A percentile compares a stretch with the other conserved stretches of the same genome.
phyloP scores from a whole-genome alignment of 2,113 vertebrate species.

The Etheostoma spectabile region DNA sequence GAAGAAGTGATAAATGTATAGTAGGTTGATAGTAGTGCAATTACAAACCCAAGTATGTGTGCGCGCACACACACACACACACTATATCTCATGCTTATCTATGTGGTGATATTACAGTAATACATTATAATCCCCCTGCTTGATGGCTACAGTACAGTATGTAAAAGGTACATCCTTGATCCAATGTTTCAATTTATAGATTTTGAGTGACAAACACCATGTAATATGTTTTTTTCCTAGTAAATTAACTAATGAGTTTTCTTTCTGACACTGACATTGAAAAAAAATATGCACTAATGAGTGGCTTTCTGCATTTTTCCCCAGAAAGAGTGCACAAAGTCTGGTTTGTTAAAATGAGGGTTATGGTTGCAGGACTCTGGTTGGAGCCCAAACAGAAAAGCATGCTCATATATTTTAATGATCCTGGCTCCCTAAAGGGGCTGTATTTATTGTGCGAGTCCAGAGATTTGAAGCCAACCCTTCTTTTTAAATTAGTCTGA shows the following conservation, averaged over 20 bases:
- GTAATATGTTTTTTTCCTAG: background rate
- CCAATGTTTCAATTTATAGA: background rate
- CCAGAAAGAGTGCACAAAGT: background rate
- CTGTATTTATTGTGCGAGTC: slow-evolving; percentile 22
- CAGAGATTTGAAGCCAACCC: slow-evolving; percentile 31
- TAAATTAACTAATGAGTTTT: background rate
- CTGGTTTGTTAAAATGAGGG: slow-evolving; percentile 28
- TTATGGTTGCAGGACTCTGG: slow-evolving; percentile 32
- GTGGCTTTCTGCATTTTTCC: background rate
- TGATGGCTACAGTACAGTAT: slow-evolving; percentile 14
- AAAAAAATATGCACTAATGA: slow-evolving; percentile 24
- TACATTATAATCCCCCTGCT: slow-evolving; percentile 52
- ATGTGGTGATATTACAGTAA: slow-evolving; percentile 44
- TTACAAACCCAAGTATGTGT: background rate
- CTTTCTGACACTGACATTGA: background rate
- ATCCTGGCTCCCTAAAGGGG: slow-evolving; percentile 32
- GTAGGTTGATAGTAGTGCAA: slow-evolving; percentile 26
- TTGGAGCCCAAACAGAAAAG: slow-evolving; percentile 25
- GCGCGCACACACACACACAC: background rate
- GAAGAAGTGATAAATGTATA: slow-evolving; percentile 17
- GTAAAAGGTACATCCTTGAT: too few species aligned
- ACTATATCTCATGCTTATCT: slow-evolving; percentile 8
- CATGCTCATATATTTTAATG: slow-evolving; percentile 56
- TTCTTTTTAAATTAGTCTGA: slow-evolving; percentile 42
- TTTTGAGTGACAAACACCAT: background rate